phyloP scores from a whole-genome alignment of 2,113 vertebrate genomes.

The Ibidorhyncha struthersii region DNA sequence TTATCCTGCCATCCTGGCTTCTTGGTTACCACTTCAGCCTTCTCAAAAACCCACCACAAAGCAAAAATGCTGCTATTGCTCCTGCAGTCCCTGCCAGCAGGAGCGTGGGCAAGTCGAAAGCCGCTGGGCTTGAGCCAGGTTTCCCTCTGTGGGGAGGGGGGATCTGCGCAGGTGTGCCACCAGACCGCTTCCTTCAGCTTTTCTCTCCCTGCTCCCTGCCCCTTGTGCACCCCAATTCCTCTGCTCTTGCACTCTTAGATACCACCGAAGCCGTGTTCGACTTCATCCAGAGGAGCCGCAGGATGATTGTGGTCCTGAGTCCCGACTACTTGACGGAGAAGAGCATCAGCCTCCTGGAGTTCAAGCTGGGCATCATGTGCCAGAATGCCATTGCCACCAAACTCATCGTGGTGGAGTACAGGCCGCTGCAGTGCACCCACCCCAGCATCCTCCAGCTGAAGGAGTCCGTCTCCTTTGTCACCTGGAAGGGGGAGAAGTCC shows the following conservation, averaged over 20 bases:
- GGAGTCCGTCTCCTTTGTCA: slow-evolving; percentile 77
- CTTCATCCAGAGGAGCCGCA: slow-evolving; percentile 88
- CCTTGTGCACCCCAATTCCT: slow-evolving; percentile 7
- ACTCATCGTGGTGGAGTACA: slow-evolving; percentile 82
- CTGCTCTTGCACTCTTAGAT: slow-evolving; percentile 73
- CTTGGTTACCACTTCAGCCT: neutral
- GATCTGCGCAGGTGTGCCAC: neutral
- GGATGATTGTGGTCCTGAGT: slow-evolving; percentile 88
- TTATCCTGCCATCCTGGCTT: neutral
- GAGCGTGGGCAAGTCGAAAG: neutral
- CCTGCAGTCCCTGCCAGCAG: neutral
- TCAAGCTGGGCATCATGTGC: slow-evolving; percentile 87
- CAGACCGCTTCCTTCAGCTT: neutral
- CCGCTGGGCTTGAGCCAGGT: neutral
- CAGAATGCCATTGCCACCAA: slow-evolving; percentile 80
- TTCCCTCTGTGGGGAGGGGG: neutral
- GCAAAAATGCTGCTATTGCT: neutral
- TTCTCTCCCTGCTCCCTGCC: neutral
- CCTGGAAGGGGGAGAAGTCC: slow-evolving; percentile 85
- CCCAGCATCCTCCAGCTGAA: slow-evolving; percentile 82
- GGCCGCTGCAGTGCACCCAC: slow-evolving; percentile 77
- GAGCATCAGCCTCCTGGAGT: slow-evolving; percentile 90
- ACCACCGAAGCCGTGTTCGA: slow-evolving; percentile 83
- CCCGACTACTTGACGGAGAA: slow-evolving; percentile 85
- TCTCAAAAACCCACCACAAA: neutral